These are phyloP conservation scores for Dipodomys merriami DNA, from an alignment of 2,113 vertebrate species.

Conservation along the genomic window DNA sequence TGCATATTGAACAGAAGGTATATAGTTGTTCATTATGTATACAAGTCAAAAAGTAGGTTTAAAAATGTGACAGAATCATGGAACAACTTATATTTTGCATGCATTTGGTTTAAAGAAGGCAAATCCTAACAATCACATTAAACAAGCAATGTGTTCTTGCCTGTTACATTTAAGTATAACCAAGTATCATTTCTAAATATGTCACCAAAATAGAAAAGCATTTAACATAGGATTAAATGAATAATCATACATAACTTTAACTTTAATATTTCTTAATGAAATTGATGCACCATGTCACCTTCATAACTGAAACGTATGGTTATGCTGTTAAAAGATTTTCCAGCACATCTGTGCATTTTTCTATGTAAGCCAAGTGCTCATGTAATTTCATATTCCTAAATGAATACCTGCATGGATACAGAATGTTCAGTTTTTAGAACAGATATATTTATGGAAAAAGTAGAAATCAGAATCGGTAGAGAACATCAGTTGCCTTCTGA, in stretches of 20 bases:
- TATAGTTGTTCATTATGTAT: background rate
- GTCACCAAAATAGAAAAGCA: slow-evolving; percentile 9
- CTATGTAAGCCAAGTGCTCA: background rate
- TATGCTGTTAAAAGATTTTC: background rate
- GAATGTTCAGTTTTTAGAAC: background rate
- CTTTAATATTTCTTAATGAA: background rate
- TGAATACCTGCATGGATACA: background rate
- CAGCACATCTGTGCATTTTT: background rate
- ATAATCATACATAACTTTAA: background rate
- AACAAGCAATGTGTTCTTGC: background rate
- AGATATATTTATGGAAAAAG: background rate
- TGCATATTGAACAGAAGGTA: background rate
- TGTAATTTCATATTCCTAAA: background rate
- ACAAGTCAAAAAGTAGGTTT: background rate
- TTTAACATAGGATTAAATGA: slow-evolving; percentile 8
- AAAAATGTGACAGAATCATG: background rate
- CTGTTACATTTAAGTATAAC: background rate
- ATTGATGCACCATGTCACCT: background rate
- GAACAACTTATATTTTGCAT: background rate
- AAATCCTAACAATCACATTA: background rate
- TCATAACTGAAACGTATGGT: background rate
- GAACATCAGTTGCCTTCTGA: background rate
- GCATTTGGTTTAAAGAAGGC: background rate
- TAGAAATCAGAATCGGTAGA: slow-evolving; percentile 22
- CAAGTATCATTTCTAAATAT: background rate